These are phyloP conservation scores for Odontocerum albicorne DNA, from an alignment of 2,888 invertebrate genomes.

Conservation along the genomic window DNA sequence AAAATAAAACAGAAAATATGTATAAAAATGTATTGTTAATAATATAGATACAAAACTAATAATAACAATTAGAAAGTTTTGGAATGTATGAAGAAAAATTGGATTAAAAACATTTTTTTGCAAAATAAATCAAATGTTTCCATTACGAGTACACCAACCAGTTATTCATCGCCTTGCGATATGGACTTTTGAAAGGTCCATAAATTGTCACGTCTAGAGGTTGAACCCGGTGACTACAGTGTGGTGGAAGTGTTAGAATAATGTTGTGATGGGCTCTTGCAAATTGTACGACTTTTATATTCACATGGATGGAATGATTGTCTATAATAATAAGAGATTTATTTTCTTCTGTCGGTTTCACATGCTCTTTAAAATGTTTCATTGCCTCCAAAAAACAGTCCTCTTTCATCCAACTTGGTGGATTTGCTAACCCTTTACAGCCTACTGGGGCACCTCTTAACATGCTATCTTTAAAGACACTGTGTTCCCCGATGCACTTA, in stretches of 20 bases:
- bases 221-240: constrained; percentile 36
- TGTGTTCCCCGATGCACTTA: constrained; percentile 37
- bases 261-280: constrained; percentile 31
- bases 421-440: constrained; percentile 33
- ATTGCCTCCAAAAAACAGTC: constrained; percentile 35
- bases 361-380: constrained; percentile 36
- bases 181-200: constrained; percentile 30
- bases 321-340: constrained; percentile 36
- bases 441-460: constrained; percentile 34
- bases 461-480: constrained; percentile 34
- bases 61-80: no score
- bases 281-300: constrained; percentile 34
- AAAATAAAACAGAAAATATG: no score
- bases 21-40: no score
- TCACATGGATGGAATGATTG: constrained; percentile 36
- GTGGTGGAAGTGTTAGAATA: constrained; percentile 35
- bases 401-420: constrained; percentile 36
- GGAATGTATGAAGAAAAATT: no score
- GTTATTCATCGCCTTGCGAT: constrained; percentile 29
- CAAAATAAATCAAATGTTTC: no score
- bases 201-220: constrained; percentile 32
- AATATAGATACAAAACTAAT: no score
- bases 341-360: constrained; percentile 36
- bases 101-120: no score
- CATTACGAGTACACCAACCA: no score